Evolutionary conservation across 2,888 invertebrate genomes (phyloP), one percentile per base, ranked within the genome.

Genomic region (Rotaria socialis): DNA sequence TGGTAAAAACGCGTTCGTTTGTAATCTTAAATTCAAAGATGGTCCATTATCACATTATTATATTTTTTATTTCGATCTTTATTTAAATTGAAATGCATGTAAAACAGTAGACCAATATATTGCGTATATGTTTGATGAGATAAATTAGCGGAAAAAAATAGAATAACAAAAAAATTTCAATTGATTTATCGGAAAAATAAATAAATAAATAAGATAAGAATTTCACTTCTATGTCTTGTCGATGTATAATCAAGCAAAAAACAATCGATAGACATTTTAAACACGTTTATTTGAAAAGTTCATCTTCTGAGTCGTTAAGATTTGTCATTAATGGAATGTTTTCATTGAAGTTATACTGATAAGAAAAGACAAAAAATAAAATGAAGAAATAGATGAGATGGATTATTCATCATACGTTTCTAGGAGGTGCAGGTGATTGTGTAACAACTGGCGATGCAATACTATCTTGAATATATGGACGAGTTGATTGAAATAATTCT

Each of bases 241-340:
- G 67, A 67, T 41, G 19, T 67, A 6, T 35, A 67, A 67, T 67
- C 67, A 67, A 67, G 35, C 16, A 19, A 67, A 67, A 67, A 27
- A n/a, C 27, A 67, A 35, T 67, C 14, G 19, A 27, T 16, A 67
- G 67, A 67, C 35, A 67, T 24, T 56, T 55, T 24, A 56, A 56
- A 56, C 0, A 27, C 35, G 14, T 35, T 80, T 80, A 80, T 47
- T 7, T 80, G 14, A 80, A 80, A 2, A 80, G 11, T n/a, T 80
- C 80, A n/a, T 80, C 80, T 10, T 80, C 80, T 14, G 43, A 24
- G 2, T 80, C 80, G 35, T 80, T n/a, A 4, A 16, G n/a, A 47
- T 80, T 47, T 43, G 43, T n/a, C 80, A 80, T 80, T 10, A 47
- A 47, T 43, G 80, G 80, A 80, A 80, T 80, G 47, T 24, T 47